Percentiles rank a stretch among this genome's conserved stretches.
These are phyloP conservation scores for Barnardius zonarius DNA, from an alignment of 2,113 vertebrate genomes.

Conservation along the genomic window DNA sequence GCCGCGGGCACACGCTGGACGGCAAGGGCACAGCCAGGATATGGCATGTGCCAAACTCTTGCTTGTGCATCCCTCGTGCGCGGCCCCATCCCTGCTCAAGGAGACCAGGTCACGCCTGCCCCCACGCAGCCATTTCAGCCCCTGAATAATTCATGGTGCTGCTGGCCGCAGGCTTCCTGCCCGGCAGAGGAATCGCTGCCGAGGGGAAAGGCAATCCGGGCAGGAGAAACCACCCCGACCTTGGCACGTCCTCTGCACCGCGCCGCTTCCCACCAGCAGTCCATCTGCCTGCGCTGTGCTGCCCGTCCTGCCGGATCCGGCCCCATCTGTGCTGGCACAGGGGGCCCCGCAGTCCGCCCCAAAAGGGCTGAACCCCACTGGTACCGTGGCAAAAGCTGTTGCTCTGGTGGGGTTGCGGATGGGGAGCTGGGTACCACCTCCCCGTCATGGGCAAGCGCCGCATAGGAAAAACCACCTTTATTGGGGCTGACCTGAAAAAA, in stretches of 20 bases:
- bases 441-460: neutral
- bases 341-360: neutral
- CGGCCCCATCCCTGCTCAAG: constrained; percentile 8
- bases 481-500: constrained; percentile 42
- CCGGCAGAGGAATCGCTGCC: neutral
- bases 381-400: neutral
- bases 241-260: neutral
- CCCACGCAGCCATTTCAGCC: neutral
- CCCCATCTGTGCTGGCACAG: neutral
- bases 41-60: fast-evolving
- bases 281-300: neutral
- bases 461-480: constrained; percentile 47
- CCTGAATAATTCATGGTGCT: constrained; percentile 71
- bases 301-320: neutral
- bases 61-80: fast-evolving
- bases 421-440: neutral
- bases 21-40: neutral
- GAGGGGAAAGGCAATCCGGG: constrained; percentile 21
- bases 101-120: constrained; percentile 57
- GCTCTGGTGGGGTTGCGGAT: fast-evolving
- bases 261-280: neutral
- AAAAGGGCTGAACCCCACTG: neutral
- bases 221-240: constrained; percentile 18
- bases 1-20: neutral
- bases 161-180: constrained; percentile 60